Percentiles rank a stretch among this genome's conserved stretches.
These are phyloP conservation scores for Phoebastria nigripes DNA, from an alignment of 2,797 vertebrate genomes.

Conservation along the genomic window DNA sequence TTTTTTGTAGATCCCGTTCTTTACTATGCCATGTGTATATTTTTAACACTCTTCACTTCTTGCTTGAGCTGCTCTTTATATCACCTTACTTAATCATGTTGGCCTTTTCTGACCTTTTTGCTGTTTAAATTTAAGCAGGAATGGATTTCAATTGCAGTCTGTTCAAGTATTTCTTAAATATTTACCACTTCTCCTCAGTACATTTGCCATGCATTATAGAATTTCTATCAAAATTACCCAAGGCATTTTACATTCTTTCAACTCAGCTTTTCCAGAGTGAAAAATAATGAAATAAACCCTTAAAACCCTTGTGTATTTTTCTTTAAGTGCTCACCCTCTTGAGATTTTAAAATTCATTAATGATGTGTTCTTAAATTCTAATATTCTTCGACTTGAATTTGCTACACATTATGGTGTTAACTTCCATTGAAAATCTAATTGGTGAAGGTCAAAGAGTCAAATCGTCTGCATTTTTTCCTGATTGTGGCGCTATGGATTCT, in stretches of 20 bases:
- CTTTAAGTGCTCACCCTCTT: not conserved
- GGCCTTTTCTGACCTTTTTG: not conserved
- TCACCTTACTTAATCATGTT: slow-evolving; percentile 15
- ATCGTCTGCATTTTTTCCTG: not conserved
- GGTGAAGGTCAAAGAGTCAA: not conserved
- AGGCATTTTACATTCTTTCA: not conserved
- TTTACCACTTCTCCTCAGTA: not conserved
- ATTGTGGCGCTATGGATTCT: not conserved
- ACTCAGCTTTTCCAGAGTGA: not conserved
- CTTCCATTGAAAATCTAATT: not conserved
- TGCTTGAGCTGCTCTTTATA: slow-evolving; percentile 1
- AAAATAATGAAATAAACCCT: not conserved
- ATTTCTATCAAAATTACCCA: slow-evolving; percentile 16
- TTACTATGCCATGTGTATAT: not conserved
- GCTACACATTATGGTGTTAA: not conserved
- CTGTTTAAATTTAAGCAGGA: slow-evolving; percentile 34
- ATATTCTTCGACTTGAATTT: not conserved
- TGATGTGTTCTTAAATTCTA: not conserved
- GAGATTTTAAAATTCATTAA: not conserved
- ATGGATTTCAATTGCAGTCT: slow-evolving; percentile 13
- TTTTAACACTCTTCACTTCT: not conserved
- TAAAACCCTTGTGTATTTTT: not conserved
- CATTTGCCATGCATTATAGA: not conserved
- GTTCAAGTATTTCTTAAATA: slow-evolving; percentile 37
- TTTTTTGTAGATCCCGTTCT: not conserved